Conservation (phyloP, 1,140 invertebrate species). For the Cherax destructor region DNA sequence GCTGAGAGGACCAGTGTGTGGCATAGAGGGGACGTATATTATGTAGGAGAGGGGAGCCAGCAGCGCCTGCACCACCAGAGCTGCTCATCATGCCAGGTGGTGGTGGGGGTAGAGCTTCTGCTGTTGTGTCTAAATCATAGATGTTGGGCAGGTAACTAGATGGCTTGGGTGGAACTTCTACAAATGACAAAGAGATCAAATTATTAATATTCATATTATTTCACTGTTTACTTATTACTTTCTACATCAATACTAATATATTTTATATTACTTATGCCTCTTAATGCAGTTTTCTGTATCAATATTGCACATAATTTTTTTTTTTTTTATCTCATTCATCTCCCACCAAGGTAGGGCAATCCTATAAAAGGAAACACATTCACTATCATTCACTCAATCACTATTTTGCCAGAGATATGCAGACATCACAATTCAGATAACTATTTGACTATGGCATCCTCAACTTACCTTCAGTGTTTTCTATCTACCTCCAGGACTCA, state of each 20-base stretch:
- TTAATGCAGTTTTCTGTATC: not conserved
- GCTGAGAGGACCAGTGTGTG: constrained; percentile 83
- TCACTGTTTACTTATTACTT: not conserved
- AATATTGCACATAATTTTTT: not conserved
- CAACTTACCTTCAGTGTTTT: too few relatives aligned
- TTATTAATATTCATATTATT: not conserved
- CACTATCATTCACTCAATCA: too few relatives aligned
- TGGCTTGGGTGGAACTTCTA: constrained; percentile 67
- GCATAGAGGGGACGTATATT: constrained; percentile 84
- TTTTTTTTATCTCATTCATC: too few relatives aligned
- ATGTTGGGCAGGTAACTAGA: constrained; percentile 73
- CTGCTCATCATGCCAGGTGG: constrained; percentile 47
- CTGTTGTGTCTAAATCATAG: constrained; percentile 78
- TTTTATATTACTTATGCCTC: not conserved
- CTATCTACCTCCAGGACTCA: too few relatives aligned
- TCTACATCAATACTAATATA: not conserved
- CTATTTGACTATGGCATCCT: too few relatives aligned
- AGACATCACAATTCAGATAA: too few relatives aligned
- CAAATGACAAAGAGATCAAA: not conserved
- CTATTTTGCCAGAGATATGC: too few relatives aligned
- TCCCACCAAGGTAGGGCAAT: too few relatives aligned
- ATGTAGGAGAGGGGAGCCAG: constrained; percentile 79
- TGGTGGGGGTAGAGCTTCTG: constrained; percentile 74
- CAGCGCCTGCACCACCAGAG: constrained; percentile 12
- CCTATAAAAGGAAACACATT: too few relatives aligned